phyloP scores from a whole-genome alignment of 2,888 invertebrate genomes.

The Melitaea athalia region DNA sequence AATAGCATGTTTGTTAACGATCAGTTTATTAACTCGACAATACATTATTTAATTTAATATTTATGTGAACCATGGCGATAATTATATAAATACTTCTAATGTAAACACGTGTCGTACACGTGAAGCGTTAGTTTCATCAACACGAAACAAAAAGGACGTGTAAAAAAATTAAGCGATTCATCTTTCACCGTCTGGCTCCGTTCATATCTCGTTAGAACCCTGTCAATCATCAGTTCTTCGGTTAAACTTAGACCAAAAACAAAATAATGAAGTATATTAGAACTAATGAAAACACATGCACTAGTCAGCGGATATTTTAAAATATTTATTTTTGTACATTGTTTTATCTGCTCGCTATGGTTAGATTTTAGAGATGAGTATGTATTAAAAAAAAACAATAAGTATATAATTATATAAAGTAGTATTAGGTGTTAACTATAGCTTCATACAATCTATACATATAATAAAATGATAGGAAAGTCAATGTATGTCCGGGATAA shows the following conservation, averaged over 20 bases:
- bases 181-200: conserved; percentile 17
- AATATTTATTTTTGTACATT: conserved; percentile 3
- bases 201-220: conserved; percentile 35
- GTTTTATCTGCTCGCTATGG: neutral
- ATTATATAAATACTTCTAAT: neutral
- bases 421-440: too few relatives aligned
- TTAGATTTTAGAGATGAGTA: neutral
- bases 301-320: neutral
- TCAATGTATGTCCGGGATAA: too few relatives aligned
- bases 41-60: neutral
- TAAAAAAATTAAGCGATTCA: conserved; percentile 25
- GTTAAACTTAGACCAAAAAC: conserved; percentile 58
- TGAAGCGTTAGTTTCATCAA: neutral
- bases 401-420: too few relatives aligned
- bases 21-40: too few relatives aligned
- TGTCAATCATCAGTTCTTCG: conserved; percentile 63
- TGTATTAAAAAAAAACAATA: neutral
- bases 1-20: too few relatives aligned
- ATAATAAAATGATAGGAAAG: too few relatives aligned
- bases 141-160: conserved; percentile 9
- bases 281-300: neutral
- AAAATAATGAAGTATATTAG: conserved; percentile 14
- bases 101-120: neutral
- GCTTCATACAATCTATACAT: too few relatives aligned
- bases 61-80: neutral